Evolutionary conservation across 1,140 invertebrate species (phyloP), one percentile per base, ranked within the genome.

Genomic region (Mesaphorura yosii): DNA sequence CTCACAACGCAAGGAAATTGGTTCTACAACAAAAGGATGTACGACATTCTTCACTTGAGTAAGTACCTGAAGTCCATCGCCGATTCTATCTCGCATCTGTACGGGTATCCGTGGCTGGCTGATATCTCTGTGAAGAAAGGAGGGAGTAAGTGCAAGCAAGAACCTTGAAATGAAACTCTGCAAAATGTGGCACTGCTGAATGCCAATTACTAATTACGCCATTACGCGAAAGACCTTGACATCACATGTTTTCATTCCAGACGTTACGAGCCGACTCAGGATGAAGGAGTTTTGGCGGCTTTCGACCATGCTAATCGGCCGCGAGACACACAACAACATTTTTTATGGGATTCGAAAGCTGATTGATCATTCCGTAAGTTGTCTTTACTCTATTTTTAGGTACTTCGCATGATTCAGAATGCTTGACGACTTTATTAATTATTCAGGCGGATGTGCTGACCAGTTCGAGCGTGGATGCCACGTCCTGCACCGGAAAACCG

Each of bases 1-100:
- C 17, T 53, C 7, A 34, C 28, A 14, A 26, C 51, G 19, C 52
- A 54, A 44, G 48, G 47, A 19, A 44, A 54, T 38, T 45, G 45
- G 45, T 28, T 54, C 3, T 54, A 51, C 47, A 55, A 55, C 37
- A 55, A 55, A 34, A 23, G 53, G 15, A 31, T 55, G n/a, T 26
- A 48, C 25, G 53, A 55, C 23, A 55, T 55, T 25, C 10, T 55
- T n/a, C n/a, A n/a, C n/a, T n/a, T n/a, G n/a, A n/a, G n/a, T n/a
- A n/a, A n/a, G n/a, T 55, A 55, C 26, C 42, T 55, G 15, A 55
- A 50, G 27, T 49, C 53, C 25, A 37, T 55, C n/a, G 53, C 53
- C 7, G 38, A 26, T n/a, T 55, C 47, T 6, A n/a, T n/a, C n/a
- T n/a, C n/a, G n/a, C n/a, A n/a, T n/a, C n/a, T n/a, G n/a, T n/a